These are phyloP conservation scores for Microtus richardsoni DNA, from an alignment of 2,113 vertebrate species.

Conservation along the genomic window DNA sequence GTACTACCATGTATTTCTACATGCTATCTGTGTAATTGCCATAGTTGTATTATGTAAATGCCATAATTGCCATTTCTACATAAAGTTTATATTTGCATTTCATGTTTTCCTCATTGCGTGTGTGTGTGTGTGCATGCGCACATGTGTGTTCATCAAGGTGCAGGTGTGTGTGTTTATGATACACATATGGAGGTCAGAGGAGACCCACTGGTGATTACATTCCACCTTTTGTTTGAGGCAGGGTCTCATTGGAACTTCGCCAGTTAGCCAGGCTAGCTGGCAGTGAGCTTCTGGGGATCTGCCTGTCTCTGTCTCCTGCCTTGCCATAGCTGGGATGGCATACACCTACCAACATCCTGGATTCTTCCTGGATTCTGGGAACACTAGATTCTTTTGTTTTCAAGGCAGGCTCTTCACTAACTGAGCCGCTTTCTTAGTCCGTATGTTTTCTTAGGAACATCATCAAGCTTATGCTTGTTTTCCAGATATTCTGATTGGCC, in stretches of 20 bases:
- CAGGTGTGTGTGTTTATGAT: background rate
- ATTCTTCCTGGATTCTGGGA: background rate
- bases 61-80: no score
- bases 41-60: no score
- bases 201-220: background rate
- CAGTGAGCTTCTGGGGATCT: no score
- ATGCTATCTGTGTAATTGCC: background rate
- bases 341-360: background rate
- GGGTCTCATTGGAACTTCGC: background rate
- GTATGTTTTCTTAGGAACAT: background rate
- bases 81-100: constrained; percentile 36
- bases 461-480: constrained; percentile 10
- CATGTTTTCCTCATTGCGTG: background rate
- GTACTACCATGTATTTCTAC: background rate
- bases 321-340: background rate
- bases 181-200: background rate
- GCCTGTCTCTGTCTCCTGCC: background rate
- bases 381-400: background rate
- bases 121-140: background rate
- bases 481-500: background rate
- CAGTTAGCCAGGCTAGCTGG: background rate
- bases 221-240: background rate
- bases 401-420: background rate
- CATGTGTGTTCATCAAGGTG: background rate
- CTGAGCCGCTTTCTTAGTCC: background rate